Evolutionary conservation across 2,113 vertebrate species (phyloP).

Genomic region (Mus pahari): DNA sequence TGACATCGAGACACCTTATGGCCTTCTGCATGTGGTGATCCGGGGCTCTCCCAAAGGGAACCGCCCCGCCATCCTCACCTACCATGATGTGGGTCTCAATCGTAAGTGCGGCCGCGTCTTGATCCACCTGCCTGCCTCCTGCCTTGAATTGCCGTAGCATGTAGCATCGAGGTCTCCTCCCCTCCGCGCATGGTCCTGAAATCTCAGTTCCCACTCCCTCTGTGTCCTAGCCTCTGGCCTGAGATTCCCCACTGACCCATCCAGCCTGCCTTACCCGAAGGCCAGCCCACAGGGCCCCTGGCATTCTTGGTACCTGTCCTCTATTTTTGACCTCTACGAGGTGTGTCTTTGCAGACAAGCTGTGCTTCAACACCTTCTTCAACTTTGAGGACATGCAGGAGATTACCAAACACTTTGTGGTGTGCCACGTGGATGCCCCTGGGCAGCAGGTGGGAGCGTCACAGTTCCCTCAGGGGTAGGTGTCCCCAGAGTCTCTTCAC

Average conservation of each 20-base stretch:
- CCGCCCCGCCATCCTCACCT: constrained; percentile 96
- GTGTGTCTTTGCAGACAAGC: constrained; percentile 91
- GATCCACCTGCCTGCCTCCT: neutral
- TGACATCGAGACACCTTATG: constrained; percentile 96
- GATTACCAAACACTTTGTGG: constrained; percentile 98
- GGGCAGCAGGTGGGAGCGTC: constrained; percentile 95
- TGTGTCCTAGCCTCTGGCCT: neutral
- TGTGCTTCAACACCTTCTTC: constrained; percentile 98
- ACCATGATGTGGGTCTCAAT: constrained; percentile 98
- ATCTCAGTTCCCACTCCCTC: neutral
- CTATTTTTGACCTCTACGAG: neutral
- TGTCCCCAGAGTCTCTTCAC: neutral
- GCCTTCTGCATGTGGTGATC: constrained; percentile 97
- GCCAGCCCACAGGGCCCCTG: neutral
- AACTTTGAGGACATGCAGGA: constrained; percentile 99
- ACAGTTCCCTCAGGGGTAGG: constrained; percentile 96
- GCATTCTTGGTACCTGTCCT: neutral
- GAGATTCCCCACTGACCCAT: neutral
- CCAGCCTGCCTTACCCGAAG: neutral
- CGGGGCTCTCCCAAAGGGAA: constrained; percentile 96
- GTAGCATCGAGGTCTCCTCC: neutral
- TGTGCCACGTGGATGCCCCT: constrained; percentile 96
- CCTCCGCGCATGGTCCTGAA: fast-evolving
- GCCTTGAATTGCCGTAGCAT: neutral
- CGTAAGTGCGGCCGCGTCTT: constrained; percentile 88